These are phyloP conservation scores for Tinea trinotella DNA, from an alignment of 2,888 invertebrate species.

Conservation along the genomic window DNA sequence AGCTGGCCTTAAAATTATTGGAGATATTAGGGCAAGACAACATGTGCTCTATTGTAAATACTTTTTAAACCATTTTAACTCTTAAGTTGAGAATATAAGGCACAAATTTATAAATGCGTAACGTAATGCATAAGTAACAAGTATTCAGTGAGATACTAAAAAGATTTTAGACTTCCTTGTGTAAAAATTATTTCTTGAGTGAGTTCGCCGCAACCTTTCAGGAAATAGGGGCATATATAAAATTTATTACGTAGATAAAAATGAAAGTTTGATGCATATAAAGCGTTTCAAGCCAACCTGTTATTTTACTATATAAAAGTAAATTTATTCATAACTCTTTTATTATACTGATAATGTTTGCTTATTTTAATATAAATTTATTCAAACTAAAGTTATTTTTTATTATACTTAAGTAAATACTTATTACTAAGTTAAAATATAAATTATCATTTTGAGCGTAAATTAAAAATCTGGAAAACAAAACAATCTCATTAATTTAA, in stretches of 20 bases:
- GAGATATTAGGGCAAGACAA: constrained; percentile 7
- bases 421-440: background rate
- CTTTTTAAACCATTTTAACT: background rate
- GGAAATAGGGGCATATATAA: background rate
- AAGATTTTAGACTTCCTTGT: constrained; percentile 10
- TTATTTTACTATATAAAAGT: no score
- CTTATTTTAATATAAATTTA: no score
- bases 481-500: background rate
- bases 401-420: no score
- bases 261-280: background rate
- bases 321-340: no score
- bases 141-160: constrained; percentile 8
- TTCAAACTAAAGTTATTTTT: no score
- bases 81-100: background rate
- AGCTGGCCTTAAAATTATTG: constrained; percentile 18
- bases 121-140: constrained; percentile 10
- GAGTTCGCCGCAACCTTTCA: constrained; percentile 10
- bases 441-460: background rate
- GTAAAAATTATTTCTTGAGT: constrained; percentile 8
- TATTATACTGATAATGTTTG: no score
- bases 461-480: background rate
- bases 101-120: background rate
- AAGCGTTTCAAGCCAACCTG: no score
- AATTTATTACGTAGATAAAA: background rate
- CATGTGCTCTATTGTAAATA: constrained; percentile 1